Evolutionary conservation across 1,140 invertebrate genomes (phyloP).

Genomic region (Macrosteles quadrilineatus): DNA sequence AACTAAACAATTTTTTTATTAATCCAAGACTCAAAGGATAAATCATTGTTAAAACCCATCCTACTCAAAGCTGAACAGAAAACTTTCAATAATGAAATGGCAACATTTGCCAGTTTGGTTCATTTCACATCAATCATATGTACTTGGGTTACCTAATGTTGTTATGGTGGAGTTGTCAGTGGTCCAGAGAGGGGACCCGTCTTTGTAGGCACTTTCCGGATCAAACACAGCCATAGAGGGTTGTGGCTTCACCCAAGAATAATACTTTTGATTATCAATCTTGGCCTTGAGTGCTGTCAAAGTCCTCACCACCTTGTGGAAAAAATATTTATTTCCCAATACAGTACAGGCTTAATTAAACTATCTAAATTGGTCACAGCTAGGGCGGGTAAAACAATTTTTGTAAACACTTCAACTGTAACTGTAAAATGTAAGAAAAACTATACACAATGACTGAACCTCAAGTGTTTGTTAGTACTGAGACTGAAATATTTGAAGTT

Average conservation of each 20-base stretch:
- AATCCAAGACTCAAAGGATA: too few species aligned
- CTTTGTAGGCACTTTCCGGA: slow-evolving; percentile 24
- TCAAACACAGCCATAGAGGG: background rate
- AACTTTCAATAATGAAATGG: too few species aligned
- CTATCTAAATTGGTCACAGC: background rate
- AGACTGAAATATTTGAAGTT: too few species aligned
- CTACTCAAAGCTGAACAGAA: too few species aligned
- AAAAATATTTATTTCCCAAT: background rate
- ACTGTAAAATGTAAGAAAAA: background rate
- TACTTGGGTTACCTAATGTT: background rate
- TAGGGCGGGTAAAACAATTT: background rate
- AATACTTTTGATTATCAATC: background rate
- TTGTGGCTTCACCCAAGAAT: background rate
- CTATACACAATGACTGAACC: background rate
- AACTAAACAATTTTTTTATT: too few species aligned
- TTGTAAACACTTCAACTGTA: background rate
- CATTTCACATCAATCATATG: too few species aligned
- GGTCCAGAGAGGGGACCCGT: slow-evolving; percentile 32
- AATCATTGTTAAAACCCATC: too few species aligned
- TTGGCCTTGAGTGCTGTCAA: background rate
- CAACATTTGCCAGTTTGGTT: too few species aligned
- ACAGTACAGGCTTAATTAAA: background rate
- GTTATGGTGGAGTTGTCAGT: slow-evolving; percentile 4
- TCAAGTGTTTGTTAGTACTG: background rate
- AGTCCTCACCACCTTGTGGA: background rate